These are phyloP conservation scores for Pecten maximus DNA, from an alignment of 2,888 invertebrate species.

Conservation along the genomic window DNA sequence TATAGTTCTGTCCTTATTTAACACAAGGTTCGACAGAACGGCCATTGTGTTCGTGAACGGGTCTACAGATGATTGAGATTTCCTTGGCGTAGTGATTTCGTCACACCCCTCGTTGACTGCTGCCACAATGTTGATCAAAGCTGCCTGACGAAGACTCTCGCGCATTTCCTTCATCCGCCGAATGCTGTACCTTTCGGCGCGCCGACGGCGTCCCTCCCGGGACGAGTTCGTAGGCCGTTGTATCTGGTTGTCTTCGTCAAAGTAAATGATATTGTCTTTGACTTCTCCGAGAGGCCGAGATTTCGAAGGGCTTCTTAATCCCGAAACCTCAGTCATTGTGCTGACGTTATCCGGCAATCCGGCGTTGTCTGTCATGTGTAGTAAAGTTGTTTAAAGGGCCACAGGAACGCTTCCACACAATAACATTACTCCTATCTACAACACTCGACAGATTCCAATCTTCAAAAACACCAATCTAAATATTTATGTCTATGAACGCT, in stretches of 20 bases:
- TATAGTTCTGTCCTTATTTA: slow-evolving; percentile 58
- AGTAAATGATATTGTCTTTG: slow-evolving; percentile 44
- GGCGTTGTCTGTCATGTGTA: slow-evolving; percentile 22
- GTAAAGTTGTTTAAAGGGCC: not conserved
- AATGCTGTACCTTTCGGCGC: slow-evolving; percentile 18
- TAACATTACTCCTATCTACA: slow-evolving; percentile 1
- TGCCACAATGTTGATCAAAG: slow-evolving; percentile 73
- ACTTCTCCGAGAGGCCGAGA: slow-evolving; percentile 51
- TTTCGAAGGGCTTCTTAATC: slow-evolving; percentile 43
- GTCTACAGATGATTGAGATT: slow-evolving; percentile 46
- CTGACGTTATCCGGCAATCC: slow-evolving; percentile 23
- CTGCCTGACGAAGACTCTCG: slow-evolving; percentile 67
- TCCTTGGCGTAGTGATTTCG: slow-evolving; percentile 6
- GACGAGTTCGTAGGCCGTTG: slow-evolving; percentile 41
- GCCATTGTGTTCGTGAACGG: slow-evolving; percentile 54
- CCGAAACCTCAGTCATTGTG: slow-evolving; percentile 49
- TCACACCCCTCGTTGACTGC: slow-evolving; percentile 64
- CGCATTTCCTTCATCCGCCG: slow-evolving; percentile 55
- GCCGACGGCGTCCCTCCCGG: slow-evolving; percentile 20
- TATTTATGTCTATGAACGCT: slow-evolving; percentile 1
- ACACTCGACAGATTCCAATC: not conserved
- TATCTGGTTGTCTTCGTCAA: slow-evolving; percentile 41
- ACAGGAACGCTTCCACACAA: not conserved
- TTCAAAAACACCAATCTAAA: slow-evolving; percentile 21
- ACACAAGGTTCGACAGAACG: slow-evolving; percentile 59